phyloP scores from a whole-genome alignment of 2,888 invertebrate species.

The Trichopoda pennipes region DNA sequence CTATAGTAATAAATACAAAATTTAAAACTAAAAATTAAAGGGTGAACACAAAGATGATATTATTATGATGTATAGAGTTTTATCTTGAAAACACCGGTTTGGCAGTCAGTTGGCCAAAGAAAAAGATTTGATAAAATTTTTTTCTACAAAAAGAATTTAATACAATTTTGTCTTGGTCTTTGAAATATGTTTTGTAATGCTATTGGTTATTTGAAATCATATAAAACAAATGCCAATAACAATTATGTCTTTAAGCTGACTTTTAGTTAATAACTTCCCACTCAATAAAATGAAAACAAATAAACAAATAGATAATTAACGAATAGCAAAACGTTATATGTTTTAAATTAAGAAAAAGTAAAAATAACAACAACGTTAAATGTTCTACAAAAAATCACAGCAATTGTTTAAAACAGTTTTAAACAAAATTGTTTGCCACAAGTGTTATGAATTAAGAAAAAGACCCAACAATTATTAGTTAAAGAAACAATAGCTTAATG shows the following conservation, averaged over 20 bases:
- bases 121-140: no score
- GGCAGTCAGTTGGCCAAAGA: no score
- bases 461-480: not conserved
- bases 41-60: no score
- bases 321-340: conserved; percentile 32
- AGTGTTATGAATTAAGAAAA: conserved; percentile 33
- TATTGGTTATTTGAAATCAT: conserved; percentile 6
- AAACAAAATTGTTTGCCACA: conserved; percentile 8
- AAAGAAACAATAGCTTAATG: conserved; percentile 43
- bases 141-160: no score
- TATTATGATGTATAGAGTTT: no score
- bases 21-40: no score
- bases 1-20: no score
- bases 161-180: not conserved
- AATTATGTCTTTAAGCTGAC: conserved; percentile 60
- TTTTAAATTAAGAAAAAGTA: conserved; percentile 2
- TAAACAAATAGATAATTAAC: conserved; percentile 27
- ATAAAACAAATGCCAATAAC: conserved; percentile 52
- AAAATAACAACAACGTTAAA: conserved; percentile 18
- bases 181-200: not conserved
- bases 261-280: conserved; percentile 65
- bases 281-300: conserved; percentile 53
- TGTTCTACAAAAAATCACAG: conserved; percentile 6
- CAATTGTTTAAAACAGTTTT: not conserved
- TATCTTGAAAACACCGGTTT: no score